Base-by-base conservation (phyloP, 2,888 invertebrate genomes). In the Malacosoma neustria region DNA sequence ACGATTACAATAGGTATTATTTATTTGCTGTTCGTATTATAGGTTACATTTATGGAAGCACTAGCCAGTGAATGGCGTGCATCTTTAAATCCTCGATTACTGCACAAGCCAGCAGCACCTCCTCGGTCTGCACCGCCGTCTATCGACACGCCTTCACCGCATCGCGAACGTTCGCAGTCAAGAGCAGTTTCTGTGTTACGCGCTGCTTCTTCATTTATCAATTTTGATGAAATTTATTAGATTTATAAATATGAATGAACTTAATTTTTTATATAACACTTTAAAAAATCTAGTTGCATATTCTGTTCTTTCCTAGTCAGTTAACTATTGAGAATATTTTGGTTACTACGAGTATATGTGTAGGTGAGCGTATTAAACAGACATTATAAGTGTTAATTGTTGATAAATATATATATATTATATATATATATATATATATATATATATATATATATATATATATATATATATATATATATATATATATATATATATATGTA, bases 191-290 rank as follows among this genome's bases (percentile, higher is more conserved):
- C 85, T 0, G 82, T 85, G 0, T 58, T 85, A 0, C 53, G 55
- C 34, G 85, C 84, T 1, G 85, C 85, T 0, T 51, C 79, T 0
- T 82, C 80, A 0, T 82, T 85, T 22, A 84, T 85, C 4, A 84
- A 85, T 40, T 84, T 85, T 44, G 74, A 85, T 46, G 79, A 84
- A 37, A 77, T 79, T 41, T 84, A 84, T 49, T 79, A 39, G 5
- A 7, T 3, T 14, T 5, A 30, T 15, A 15, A 32, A 36, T 11
- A 5, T 15, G 29, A 11, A 1, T 4, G 29, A 29, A 29, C 29
- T n/a, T n/a, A n/a, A n/a, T n/a, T n/a, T n/a, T n/a, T n/a, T n/a
- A n/a, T n/a, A n/a, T n/a, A n/a, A n/a, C n/a, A n/a, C n/a, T n/a
- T n/a, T n/a, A n/a, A n/a, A n/a, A n/a, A n/a, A n/a, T n/a, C n/a